These are phyloP conservation scores for Gymnocephalus cernua DNA, from an alignment of 2,113 vertebrate genomes.

Conservation along the genomic window DNA sequence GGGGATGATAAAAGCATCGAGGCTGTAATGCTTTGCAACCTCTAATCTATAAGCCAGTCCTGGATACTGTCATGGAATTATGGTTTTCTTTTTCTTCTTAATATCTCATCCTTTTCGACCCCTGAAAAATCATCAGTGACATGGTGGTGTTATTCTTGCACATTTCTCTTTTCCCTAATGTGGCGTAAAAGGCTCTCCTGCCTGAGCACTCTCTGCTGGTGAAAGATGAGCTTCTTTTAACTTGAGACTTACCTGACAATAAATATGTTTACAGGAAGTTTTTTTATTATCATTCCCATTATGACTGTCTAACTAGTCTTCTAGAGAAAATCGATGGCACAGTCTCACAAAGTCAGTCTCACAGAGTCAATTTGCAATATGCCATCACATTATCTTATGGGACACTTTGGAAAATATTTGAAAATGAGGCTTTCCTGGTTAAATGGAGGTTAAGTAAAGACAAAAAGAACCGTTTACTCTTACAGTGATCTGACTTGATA, in stretches of 20 bases:
- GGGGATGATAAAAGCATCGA: conserved; percentile 52
- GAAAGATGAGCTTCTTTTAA: conserved; percentile 22
- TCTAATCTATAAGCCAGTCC: conserved; percentile 57
- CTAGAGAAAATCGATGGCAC: neutral
- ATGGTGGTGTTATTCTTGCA: conserved; percentile 44
- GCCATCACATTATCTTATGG: neutral
- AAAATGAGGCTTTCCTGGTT: neutral
- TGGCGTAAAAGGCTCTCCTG: conserved; percentile 44
- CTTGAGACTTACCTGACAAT: conserved; percentile 24
- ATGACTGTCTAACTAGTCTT: neutral
- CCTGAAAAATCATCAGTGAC: conserved; percentile 58
- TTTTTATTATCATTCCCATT: conserved; percentile 17
- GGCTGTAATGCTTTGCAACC: conserved; percentile 29
- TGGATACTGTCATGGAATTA: conserved; percentile 38
- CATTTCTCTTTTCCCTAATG: conserved; percentile 57
- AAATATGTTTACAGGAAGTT: conserved; percentile 23
- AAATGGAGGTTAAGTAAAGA: neutral
- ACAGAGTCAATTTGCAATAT: neutral
- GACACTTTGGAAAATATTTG: neutral
- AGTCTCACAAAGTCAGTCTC: neutral
- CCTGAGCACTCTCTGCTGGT: conserved; percentile 20
- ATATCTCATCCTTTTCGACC: conserved; percentile 38
- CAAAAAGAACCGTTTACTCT: neutral
- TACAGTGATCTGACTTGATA: neutral
- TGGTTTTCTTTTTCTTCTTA: conserved; percentile 18